A percentile compares a stretch with the other conserved stretches of the same genome.
Conservation (phyloP, 2,888 invertebrate genomes). For the Anthrax anthrax region DNA sequence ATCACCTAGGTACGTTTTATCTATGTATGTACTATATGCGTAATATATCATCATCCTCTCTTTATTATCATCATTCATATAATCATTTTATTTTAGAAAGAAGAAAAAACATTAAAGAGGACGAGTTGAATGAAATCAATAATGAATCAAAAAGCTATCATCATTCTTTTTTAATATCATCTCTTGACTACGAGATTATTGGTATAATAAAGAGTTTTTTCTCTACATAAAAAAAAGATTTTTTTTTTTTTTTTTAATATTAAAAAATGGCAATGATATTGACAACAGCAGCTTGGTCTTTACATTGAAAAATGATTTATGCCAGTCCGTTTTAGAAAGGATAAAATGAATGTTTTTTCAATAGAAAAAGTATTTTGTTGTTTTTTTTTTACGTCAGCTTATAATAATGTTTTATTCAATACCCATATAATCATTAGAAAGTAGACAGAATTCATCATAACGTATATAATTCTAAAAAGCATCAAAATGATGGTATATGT, state of each 20-base stretch:
- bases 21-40: not conserved
- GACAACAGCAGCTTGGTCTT: too few relatives aligned
- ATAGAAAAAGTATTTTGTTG: too few relatives aligned
- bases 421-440: too few relatives aligned
- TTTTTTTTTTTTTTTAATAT: too few relatives aligned
- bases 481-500: too few relatives aligned
- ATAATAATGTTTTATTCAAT: too few relatives aligned
- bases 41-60: not conserved
- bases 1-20: not conserved
- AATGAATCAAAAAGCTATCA: not conserved
- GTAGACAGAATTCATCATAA: too few relatives aligned
- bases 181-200: not conserved
- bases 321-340: not conserved
- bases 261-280: too few relatives aligned
- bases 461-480: too few relatives aligned
- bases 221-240: too few relatives aligned
- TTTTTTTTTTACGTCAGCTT: too few relatives aligned
- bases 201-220: not conserved
- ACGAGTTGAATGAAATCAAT: not conserved
- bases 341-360: too few relatives aligned
- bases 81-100: not conserved
- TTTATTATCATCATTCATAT: not conserved
- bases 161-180: not conserved
- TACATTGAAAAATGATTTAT: not conserved
- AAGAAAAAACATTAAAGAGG: not conserved